Evolutionary conservation across 2,113 vertebrate genomes (phyloP).

Genomic region (Bos javanicus): DNA sequence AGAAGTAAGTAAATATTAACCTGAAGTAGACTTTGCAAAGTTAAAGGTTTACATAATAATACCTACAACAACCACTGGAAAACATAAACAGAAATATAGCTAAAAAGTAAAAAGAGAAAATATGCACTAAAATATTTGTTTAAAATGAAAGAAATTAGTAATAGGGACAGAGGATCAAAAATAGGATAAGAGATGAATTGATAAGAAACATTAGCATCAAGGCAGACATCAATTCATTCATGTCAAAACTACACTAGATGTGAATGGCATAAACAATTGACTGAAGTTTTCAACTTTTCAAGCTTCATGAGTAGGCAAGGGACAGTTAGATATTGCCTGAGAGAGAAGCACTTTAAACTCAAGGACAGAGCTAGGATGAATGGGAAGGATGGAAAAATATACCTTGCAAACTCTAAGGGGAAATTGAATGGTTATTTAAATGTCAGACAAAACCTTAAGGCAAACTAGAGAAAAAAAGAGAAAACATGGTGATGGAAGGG

Average conservation of each 20-base stretch:
- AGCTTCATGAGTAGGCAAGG: not conserved
- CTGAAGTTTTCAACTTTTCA: not conserved
- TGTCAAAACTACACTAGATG: no score
- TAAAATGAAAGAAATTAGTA: not conserved
- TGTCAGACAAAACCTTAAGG: not conserved
- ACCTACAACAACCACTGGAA: not conserved
- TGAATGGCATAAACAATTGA: not conserved
- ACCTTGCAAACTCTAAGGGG: not conserved
- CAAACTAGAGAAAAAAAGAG: not conserved
- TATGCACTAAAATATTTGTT: not conserved
- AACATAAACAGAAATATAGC: not conserved
- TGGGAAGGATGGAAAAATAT: not conserved
- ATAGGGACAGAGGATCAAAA: not conserved
- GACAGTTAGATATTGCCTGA: not conserved
- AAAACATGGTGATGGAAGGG: not conserved
- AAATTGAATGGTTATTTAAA: not conserved
- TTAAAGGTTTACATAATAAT: not conserved
- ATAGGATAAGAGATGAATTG: not conserved
- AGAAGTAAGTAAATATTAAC: not conserved
- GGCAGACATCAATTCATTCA: not conserved
- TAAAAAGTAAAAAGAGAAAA: not conserved
- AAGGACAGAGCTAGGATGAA: not conserved
- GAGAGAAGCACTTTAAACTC: not conserved
- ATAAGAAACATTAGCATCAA: not conserved
- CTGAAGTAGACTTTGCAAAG: not conserved